phyloP scores from a whole-genome alignment of 1,140 invertebrate species.

The Ceratitis capitata region DNA sequence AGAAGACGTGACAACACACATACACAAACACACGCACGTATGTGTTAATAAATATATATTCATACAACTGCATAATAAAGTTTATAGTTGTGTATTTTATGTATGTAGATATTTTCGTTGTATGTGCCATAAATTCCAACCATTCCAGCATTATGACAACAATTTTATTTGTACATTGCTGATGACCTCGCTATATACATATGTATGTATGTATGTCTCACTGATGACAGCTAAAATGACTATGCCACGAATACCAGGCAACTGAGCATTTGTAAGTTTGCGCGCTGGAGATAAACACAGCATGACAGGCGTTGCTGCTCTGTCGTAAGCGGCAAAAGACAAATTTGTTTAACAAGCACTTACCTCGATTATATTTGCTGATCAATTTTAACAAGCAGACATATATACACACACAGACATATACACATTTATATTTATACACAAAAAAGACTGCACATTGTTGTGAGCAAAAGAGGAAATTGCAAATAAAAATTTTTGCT shows the following conservation, averaged over 20 bases:
- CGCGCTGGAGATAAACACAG: background rate
- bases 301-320: background rate
- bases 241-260: background rate
- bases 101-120: too few species aligned
- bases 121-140: too few species aligned
- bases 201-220: too few species aligned
- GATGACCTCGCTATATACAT: background rate
- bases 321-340: background rate
- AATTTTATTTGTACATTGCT: background rate
- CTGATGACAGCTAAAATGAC: background rate
- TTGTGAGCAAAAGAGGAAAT: background rate
- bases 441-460: background rate
- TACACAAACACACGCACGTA: background rate
- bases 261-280: background rate
- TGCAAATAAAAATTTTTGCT: background rate
- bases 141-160: background rate
- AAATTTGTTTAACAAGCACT: constrained; percentile 32
- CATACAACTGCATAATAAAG: too few species aligned
- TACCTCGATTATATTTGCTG: constrained; percentile 34
- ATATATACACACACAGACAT: background rate
- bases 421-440: too few species aligned
- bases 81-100: background rate
- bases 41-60: background rate
- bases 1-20: background rate
- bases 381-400: background rate